Evolutionary conservation across 2,113 vertebrate species (phyloP).

Genomic region (Corynorhinus townsendii): DNA sequence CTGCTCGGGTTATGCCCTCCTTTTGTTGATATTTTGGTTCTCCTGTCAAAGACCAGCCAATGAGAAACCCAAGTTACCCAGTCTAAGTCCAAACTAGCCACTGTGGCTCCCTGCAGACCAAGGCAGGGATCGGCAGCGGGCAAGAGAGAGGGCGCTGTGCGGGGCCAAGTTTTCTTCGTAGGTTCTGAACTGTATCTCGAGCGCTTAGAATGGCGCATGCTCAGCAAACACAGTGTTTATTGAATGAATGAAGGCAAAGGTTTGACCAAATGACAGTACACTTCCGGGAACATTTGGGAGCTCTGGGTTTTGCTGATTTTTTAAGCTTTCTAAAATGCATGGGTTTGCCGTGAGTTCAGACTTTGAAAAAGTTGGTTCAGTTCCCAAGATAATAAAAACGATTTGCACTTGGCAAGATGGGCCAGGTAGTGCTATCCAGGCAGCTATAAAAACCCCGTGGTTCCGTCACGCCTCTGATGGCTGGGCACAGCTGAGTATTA

Average conservation of each 20-base stretch:
- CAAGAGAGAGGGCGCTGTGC: background rate
- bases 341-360: slow-evolving; percentile 7
- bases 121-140: background rate
- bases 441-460: background rate
- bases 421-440: background rate
- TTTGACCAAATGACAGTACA: background rate
- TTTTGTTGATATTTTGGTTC: background rate
- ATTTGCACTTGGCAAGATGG: slow-evolving; percentile 48
- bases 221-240: background rate
- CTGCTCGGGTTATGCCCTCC: background rate
- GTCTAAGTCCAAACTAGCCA: background rate
- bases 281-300: background rate
- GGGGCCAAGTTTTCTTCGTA: background rate
- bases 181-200: background rate
- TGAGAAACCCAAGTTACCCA: background rate
- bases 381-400: slow-evolving; percentile 53
- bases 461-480: background rate
- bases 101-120: background rate
- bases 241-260: background rate
- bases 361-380: slow-evolving; percentile 6
- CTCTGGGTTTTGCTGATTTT: background rate
- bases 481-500: slow-evolving; percentile 23
- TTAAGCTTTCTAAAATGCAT: background rate
- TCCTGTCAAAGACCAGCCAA: background rate
- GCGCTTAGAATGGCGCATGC: background rate